Evolutionary conservation across 30 jellyfish, hydroid and myxozoan species (phyloP).

Genomic region (Hydra vulgaris): DNA sequence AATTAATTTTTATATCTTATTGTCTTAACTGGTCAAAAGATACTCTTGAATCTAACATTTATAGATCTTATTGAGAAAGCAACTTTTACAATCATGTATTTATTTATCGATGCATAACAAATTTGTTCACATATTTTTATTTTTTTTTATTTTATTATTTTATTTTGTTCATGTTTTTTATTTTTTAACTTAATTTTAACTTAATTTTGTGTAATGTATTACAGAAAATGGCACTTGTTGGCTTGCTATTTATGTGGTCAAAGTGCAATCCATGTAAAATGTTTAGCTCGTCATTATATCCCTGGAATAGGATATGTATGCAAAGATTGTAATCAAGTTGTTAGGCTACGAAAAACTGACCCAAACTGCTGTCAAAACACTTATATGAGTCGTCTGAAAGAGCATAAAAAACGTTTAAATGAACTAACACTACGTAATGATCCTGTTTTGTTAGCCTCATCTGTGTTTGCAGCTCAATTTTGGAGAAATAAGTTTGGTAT

Average conservation of each 20-base stretch:
- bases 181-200: neutral
- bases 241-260: constrained; percentile 54
- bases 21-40: too few species aligned
- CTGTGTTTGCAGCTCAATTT: neutral
- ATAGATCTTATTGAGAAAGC: too few species aligned
- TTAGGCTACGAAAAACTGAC: neutral
- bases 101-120: too few species aligned
- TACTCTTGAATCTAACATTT: too few species aligned
- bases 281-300: constrained; percentile 28
- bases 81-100: too few species aligned
- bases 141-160: too few species aligned
- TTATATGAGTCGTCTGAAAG: constrained; percentile 11
- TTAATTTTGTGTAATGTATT: neutral
- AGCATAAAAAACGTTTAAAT: constrained; percentile 13
- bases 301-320: constrained; percentile 32
- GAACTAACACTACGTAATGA: constrained; percentile 18
- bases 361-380: neutral
- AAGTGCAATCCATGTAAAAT: constrained; percentile 31
- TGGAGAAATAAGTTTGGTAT: constrained; percentile 3
- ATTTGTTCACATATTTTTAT: too few species aligned
- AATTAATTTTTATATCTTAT: too few species aligned
- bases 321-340: constrained; percentile 1
- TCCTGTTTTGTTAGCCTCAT: constrained; percentile 21
- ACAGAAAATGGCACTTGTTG: constrained; percentile 37
- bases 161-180: neutral